These are phyloP conservation scores for Campylomormyrus numenius DNA, from an alignment of 2,113 vertebrate species.

Conservation along the genomic window DNA sequence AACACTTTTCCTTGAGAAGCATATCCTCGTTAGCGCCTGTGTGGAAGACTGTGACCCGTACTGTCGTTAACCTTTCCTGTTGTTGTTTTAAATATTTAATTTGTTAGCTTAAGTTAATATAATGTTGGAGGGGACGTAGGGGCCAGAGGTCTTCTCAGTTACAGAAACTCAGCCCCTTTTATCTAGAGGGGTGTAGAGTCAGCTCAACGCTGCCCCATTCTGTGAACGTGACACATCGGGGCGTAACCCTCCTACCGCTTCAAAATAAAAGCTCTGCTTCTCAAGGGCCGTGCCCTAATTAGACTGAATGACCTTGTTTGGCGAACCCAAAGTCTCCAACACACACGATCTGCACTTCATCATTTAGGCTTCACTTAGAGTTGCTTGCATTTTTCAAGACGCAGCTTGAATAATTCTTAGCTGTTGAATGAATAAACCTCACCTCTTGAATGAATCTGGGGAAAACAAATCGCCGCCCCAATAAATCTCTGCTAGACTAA, in stretches of 20 bases:
- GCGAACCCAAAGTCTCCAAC: background rate
- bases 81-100: background rate
- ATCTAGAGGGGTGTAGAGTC: background rate
- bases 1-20: background rate
- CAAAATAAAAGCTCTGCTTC: background rate
- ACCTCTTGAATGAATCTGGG: background rate
- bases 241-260: background rate
- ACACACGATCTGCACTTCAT: background rate
- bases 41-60: background rate
- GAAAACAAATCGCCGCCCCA: background rate
- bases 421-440: background rate
- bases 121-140: background rate
- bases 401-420: background rate
- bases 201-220: background rate
- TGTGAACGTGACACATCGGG: background rate
- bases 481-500: background rate
- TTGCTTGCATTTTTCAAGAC: background rate
- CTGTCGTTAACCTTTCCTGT: background rate
- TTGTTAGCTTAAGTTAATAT: background rate
- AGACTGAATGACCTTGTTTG: background rate
- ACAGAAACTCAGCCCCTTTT: background rate
- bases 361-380: background rate
- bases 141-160: background rate
- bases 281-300: background rate
- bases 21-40: background rate